Percentiles rank a stretch among this genome's conserved stretches.
These are phyloP conservation scores for Rhingia rostrata DNA, from an alignment of 2,888 invertebrate genomes.

Conservation along the genomic window DNA sequence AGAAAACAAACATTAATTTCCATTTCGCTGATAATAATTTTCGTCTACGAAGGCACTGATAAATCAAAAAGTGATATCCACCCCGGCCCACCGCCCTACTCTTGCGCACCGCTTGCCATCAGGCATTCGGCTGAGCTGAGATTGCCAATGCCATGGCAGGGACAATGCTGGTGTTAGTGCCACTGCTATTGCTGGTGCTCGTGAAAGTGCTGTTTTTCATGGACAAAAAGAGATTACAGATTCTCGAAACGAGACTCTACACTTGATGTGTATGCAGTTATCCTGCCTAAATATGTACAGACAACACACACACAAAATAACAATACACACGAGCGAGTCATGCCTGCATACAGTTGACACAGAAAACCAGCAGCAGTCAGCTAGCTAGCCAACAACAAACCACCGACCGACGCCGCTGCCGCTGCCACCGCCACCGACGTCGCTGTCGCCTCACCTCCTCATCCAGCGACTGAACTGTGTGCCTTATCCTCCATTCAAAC, in stretches of 20 bases:
- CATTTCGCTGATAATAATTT: constrained; percentile 75
- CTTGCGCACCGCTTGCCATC: neutral
- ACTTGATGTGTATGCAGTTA: constrained; percentile 71
- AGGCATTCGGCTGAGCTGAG: constrained; percentile 29
- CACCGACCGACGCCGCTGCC: constrained; percentile 22
- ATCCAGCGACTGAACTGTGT: neutral
- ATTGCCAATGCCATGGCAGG: neutral
- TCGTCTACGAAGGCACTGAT: constrained; percentile 75
- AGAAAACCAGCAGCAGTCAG: constrained; percentile 50
- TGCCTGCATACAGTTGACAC: constrained; percentile 71
- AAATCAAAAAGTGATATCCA: constrained; percentile 74
- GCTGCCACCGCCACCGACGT: neutral
- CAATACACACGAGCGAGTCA: constrained; percentile 26
- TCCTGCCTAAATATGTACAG: constrained; percentile 64
- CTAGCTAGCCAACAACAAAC: constrained; percentile 23
- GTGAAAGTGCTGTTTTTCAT: constrained; percentile 43
- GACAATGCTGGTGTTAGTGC: neutral
- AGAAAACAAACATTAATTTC: constrained; percentile 74
- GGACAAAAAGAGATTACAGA: constrained; percentile 67
- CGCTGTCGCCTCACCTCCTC: constrained; percentile 1
- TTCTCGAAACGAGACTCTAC: constrained; percentile 56
- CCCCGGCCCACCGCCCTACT: constrained; percentile 8
- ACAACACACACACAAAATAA: constrained; percentile 20
- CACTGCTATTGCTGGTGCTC: constrained; percentile 2
- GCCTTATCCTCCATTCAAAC: constrained; percentile 71